Base-by-base conservation (phyloP, 2,888 invertebrate genomes). In the Rhaphigaster nebulosa region DNA sequence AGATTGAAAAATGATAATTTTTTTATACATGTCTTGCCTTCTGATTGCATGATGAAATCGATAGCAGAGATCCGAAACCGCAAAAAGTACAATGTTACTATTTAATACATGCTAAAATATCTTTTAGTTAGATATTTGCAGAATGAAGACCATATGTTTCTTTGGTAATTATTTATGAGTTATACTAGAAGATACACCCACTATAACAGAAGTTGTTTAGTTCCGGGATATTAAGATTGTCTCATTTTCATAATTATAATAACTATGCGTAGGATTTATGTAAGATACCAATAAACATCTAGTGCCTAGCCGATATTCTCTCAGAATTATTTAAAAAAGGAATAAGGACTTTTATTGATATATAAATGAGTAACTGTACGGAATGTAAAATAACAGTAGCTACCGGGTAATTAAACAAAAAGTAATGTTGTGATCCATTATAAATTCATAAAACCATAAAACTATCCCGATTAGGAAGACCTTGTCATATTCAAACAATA, bases 161-260 rank as follows among this genome's bases (percentile, higher is more conserved):
- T n/a, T 65, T 3, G 29, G 65, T 15, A 3, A 29, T 26, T 60
- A 60, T 65, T 65, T 29, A 65, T 65, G 65, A 65, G 65, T 26
- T 29, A 0, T 29, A 70, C 34, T 15, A 29, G 34, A 34, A 38
- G 20, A 34, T 34, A 34, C 70, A 70, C 70, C 70, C 34, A 70
- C 70, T 20, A 34, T 38, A 70, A 70, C 70, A 70, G 34, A 70
- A 70, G 70, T 34, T 20, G 13, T 34, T 34, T 20, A 18, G 70
- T 34, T 70, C 70, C 70, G 34, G 70, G 70, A 70, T 70, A 70
- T 70, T 70, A 20, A 3, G 34, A 10, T 34, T 34, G 34, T 34
- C 70, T 70, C 34, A 70, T 70, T 70, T 70, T 70, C 70, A 70
- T 70, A 70, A 70, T 34, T 70, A 70, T 70, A 70, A 70, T 70